Base-by-base conservation (phyloP, 1,140 invertebrate genomes). In the Hylaeus volcanicus region DNA sequence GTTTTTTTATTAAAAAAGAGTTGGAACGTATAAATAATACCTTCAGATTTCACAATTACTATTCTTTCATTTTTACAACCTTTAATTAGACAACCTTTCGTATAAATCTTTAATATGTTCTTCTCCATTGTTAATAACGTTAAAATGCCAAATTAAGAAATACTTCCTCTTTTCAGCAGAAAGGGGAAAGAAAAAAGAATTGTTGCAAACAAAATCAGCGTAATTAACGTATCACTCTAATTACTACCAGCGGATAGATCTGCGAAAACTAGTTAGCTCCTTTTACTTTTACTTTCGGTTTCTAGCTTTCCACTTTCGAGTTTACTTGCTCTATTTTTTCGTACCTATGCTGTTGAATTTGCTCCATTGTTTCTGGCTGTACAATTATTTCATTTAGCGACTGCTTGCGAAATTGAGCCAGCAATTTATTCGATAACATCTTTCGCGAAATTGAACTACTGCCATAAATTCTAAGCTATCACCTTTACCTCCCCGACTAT, bases 221-320 rank as follows among this genome's bases (percentile, higher is more conserved):
- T n/a, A 79, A 79, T 79, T 79, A 79, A 70, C 26, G 39, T 39
- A 15, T 61, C 65, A 4, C 15, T 37, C 14, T 63, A 81, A 79
- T 65, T 69, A 69, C 73, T 66, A 79, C 51, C 53, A 69, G 68
- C 55, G 68, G 61, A 26, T 61, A 64, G 15, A 74, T 68, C 15
- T 79, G 14, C n/a, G 15, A 79, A 74, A 72, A 79, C 53, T 72
- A 72, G 60, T 12, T 64, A 53, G 45, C 5, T 12, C 8, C 65
- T 70, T 69, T 63, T 75, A 75, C 79, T 75, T 71, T 81, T 81
- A 64, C 65, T 81, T 43, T 63, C 63, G 14, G 48, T 2, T 65
- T 6, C 8, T 39, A 5, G 56, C 83, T 72, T 75, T 65, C 55
- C 58, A 48, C 14, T 72, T 72, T 63, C 61, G 15, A 73, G 70